Conservation (phyloP, 2,797 vertebrate species). For the Telmatherina bonti region DNA sequence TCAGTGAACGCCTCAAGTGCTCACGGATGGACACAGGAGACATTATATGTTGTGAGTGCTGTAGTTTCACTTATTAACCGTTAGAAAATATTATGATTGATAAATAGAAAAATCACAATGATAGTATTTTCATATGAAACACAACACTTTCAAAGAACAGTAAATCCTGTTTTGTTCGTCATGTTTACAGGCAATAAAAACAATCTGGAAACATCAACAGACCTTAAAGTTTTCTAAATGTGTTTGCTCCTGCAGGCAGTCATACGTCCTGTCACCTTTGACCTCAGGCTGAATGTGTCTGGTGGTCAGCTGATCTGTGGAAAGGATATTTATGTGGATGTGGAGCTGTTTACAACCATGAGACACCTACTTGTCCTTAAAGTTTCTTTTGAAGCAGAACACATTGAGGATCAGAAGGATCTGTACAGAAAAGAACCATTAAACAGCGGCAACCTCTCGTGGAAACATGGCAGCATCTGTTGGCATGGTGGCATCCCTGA, state of each 20-base stretch:
- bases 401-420: not conserved
- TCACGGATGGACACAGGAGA: constrained; percentile 61
- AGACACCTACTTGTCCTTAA: constrained; percentile 41
- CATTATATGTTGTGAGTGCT: constrained; percentile 55
- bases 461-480: not conserved
- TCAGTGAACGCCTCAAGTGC: constrained; percentile 60
- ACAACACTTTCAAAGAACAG: not conserved
- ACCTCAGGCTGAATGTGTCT: constrained; percentile 36
- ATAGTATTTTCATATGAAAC: too few relatives aligned
- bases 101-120: not conserved
- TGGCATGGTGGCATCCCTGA: not conserved
- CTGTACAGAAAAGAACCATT: not conserved
- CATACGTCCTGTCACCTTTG: constrained; percentile 24
- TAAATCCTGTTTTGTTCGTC: not conserved
- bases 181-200: not conserved
- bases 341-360: constrained; percentile 49
- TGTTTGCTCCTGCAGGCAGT: constrained; percentile 50
- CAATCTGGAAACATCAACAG: not conserved
- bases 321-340: constrained; percentile 30
- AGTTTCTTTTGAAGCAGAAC: constrained; percentile 15
- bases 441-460: constrained; percentile 3
- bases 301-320: constrained; percentile 26
- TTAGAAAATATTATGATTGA: not conserved
- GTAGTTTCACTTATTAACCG: not conserved
- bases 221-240: not conserved